Percentiles rank a stretch among this genome's conserved stretches.
These are phyloP conservation scores for Halcyon malimbica DNA, from an alignment of 2,113 vertebrate genomes.

Conservation along the genomic window DNA sequence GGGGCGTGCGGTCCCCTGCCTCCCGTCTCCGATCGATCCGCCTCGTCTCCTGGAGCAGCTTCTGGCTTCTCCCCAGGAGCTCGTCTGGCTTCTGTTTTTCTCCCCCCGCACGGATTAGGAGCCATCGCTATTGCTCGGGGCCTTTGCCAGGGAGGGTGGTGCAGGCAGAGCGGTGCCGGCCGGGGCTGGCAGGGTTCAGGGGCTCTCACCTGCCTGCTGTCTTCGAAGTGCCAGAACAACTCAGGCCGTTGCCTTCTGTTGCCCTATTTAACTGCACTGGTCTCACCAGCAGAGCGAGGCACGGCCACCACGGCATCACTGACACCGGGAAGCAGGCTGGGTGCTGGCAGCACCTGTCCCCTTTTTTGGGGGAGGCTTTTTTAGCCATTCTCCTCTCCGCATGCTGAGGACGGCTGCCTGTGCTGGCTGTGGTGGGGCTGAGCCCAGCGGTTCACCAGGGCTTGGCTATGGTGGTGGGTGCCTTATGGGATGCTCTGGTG, in stretches of 20 bases:
- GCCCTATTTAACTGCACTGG: background rate
- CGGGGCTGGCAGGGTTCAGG: accelerated
- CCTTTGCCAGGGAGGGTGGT: accelerated
- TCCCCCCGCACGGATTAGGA: background rate
- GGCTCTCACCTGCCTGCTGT: background rate
- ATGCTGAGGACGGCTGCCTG: background rate
- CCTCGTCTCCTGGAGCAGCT: background rate
- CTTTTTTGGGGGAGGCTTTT: background rate
- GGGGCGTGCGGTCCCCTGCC: accelerated
- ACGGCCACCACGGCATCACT: accelerated
- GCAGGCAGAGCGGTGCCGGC: background rate
- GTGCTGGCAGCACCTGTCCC: accelerated
- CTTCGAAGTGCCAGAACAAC: background rate
- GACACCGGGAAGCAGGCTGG: accelerated
- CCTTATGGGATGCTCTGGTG: background rate
- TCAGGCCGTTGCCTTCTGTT: conserved; percentile 4
- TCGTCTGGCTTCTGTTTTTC: background rate
- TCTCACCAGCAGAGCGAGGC: background rate
- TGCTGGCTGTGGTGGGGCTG: background rate
- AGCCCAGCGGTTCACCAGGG: accelerated
- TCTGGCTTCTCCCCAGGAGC: conserved; percentile 40
- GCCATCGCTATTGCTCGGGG: background rate
- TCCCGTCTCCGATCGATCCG: background rate
- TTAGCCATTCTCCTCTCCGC: accelerated
- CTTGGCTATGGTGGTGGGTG: accelerated